Evolutionary conservation across 2,888 invertebrate species (phyloP).

Genomic region (Netelia fuscicornis): DNA sequence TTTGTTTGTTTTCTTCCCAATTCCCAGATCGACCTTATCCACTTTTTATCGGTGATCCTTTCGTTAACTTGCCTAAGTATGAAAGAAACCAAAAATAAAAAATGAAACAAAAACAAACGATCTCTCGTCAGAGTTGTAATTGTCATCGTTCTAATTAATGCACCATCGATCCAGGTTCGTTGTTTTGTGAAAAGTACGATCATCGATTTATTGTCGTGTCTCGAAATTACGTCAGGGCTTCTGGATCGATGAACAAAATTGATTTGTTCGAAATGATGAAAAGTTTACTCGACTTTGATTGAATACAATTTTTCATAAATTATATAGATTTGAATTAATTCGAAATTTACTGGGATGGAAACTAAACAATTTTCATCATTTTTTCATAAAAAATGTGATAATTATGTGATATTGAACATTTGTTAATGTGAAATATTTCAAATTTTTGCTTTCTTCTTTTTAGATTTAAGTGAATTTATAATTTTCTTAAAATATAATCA

Average conservation of each 20-base stretch:
- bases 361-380: no score
- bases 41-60: conserved; percentile 1
- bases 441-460: no score
- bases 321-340: no score
- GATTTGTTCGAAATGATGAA: not conserved
- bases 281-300: not conserved
- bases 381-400: no score
- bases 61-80: conserved; percentile 29
- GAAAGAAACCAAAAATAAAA: not conserved
- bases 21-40: not conserved
- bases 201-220: conserved; percentile 27
- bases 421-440: no score
- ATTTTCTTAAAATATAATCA: no score
- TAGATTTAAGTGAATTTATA: no score
- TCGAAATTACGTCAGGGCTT: conserved; percentile 5
- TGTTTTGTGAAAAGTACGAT: conserved; percentile 34
- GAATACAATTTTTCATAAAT: not conserved
- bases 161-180: conserved; percentile 46
- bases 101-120: not conserved
- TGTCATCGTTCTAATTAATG: conserved; percentile 60
- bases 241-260: conserved; percentile 9
- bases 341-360: no score
- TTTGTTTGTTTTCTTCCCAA: not conserved
- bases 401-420: no score
- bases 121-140: conserved; percentile 39